Evolutionary conservation across 2,797 vertebrate species (phyloP).

Genomic region (Pangasius djambal): DNA sequence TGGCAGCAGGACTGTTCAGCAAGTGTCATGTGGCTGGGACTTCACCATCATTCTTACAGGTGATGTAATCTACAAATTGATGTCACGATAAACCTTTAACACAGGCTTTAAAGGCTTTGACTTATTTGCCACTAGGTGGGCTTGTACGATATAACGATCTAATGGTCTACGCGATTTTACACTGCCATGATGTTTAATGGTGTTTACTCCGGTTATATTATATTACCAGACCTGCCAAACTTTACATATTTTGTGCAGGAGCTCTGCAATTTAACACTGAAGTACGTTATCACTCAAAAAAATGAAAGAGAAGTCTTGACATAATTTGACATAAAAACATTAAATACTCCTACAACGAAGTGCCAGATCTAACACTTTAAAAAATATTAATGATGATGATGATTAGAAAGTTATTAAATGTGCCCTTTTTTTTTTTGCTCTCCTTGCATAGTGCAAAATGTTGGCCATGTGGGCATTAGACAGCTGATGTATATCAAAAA

Average conservation of each 20-base stretch:
- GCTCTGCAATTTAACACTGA: neutral
- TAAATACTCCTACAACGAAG: neutral
- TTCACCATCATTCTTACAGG: conserved; percentile 88
- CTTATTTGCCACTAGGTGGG: neutral
- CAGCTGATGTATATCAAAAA: neutral
- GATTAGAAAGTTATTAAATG: neutral
- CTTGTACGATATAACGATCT: neutral
- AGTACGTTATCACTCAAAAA: neutral
- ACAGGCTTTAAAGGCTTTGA: neutral
- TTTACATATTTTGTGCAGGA: neutral
- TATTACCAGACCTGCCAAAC: neutral
- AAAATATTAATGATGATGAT: neutral
- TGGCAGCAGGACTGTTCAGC: conserved; percentile 67
- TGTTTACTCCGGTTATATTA: neutral
- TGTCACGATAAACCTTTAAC: neutral
- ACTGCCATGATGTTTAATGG: neutral
- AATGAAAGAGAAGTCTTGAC: too few species aligned
- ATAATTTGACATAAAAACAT: neutral
- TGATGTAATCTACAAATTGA: conserved; percentile 59
- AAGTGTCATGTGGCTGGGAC: conserved; percentile 93
- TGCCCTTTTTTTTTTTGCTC: too few species aligned
- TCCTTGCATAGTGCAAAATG: neutral
- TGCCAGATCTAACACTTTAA: neutral
- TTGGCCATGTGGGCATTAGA: neutral
- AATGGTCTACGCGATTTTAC: neutral